These are phyloP conservation scores for Erpetoichthys calabaricus DNA, from an alignment of 2,797 vertebrate species.

Conservation along the genomic window DNA sequence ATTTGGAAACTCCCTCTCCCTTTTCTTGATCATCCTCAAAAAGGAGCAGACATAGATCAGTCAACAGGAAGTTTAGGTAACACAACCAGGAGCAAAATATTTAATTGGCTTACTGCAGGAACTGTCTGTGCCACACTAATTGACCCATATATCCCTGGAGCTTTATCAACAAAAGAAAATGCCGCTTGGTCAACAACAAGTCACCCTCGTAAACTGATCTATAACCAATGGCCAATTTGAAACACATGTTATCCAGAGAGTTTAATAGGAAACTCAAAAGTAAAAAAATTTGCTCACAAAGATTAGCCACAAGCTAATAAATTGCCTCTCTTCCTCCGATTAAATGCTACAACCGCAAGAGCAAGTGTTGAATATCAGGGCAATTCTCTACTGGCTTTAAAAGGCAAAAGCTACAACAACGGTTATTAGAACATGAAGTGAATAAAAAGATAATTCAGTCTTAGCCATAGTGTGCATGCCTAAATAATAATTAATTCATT, in stretches of 20 bases:
- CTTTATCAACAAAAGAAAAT: conserved; percentile 52
- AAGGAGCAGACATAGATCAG: neutral
- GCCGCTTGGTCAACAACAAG: conserved; percentile 49
- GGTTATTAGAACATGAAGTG: too few species aligned
- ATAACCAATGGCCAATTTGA: conserved; percentile 65
- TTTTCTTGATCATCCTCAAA: too few species aligned
- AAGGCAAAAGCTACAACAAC: too few species aligned
- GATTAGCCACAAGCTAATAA: conserved; percentile 9
- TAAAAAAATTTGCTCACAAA: conserved; percentile 17
- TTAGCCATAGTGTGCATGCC: too few species aligned
- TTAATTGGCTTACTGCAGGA: conserved; percentile 46
- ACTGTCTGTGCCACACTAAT: conserved; percentile 52
- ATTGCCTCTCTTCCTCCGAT: conserved; percentile 8
- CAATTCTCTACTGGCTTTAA: too few species aligned
- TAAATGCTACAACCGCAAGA: conserved; percentile 2
- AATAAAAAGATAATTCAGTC: too few species aligned
- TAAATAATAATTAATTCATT: too few species aligned
- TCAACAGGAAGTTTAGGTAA: conserved; percentile 36
- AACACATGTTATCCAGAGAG: conserved; percentile 57
- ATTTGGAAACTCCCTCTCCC: too few species aligned
- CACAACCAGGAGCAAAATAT: conserved; percentile 27
- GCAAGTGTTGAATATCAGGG: conserved; percentile 1
- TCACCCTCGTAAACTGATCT: conserved; percentile 57
- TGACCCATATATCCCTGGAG: conserved; percentile 58
- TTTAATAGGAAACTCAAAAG: conserved; percentile 41